Evolutionary conservation across 2,888 invertebrate genomes (phyloP).

Genomic region (Dryobotodes eremita): DNA sequence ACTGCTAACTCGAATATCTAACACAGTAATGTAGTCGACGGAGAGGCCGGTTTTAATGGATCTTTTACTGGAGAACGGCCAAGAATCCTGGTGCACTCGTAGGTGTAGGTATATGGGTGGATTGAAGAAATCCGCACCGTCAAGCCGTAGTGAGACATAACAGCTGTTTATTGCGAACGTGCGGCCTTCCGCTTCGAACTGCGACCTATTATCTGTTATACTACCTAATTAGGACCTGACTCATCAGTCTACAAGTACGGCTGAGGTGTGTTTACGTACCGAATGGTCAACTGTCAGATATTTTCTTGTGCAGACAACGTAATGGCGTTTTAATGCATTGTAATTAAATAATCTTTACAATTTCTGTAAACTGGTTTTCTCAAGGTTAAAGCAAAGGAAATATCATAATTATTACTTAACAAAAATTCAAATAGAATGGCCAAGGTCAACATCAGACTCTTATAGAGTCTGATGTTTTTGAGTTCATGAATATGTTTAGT

Average conservation of each 20-base stretch:
- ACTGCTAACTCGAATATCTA: constrained; percentile 16
- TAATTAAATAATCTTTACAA: constrained; percentile 1
- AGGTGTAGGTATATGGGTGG: constrained; percentile 26
- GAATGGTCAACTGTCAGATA: constrained; percentile 2
- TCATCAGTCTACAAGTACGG: constrained; percentile 26
- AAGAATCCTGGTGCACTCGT: constrained; percentile 38
- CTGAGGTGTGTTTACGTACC: constrained; percentile 10
- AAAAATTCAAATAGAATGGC: constrained; percentile 13
- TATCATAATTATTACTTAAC: neutral
- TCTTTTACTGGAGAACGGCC: constrained; percentile 52
- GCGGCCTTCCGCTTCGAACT: constrained; percentile 26
- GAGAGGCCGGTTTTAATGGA: constrained; percentile 24
- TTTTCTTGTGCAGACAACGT: constrained; percentile 10
- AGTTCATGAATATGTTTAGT: neutral
- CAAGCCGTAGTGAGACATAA: constrained; percentile 31
- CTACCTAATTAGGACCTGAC: constrained; percentile 49
- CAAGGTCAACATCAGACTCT: constrained; percentile 24
- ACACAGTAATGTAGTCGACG: neutral
- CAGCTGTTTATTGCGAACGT: constrained; percentile 24
- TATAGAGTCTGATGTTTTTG: constrained; percentile 2
- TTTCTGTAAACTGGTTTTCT: constrained; percentile 16
- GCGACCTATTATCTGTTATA: constrained; percentile 25
- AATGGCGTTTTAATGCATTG: constrained; percentile 24
- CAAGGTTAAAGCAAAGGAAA: constrained; percentile 29
- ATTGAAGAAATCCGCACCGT: constrained; percentile 32